Evolutionary conservation across 2,888 invertebrate genomes (phyloP), one percentile per base, ranked within the genome.

Genomic region (Salpingus planirostris): DNA sequence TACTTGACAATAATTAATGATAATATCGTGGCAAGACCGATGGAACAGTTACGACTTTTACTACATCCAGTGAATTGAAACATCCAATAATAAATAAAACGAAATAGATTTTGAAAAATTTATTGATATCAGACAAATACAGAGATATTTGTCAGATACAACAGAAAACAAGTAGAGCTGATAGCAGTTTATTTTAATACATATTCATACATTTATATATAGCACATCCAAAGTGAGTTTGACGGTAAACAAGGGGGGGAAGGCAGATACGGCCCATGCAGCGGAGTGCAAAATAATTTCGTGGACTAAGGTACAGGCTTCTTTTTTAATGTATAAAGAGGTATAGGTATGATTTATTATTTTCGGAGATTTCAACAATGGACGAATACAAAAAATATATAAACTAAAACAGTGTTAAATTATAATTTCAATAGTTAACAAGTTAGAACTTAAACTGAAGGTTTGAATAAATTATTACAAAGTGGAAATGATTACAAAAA

Each of bases 161-260:
- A 65, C 64, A 64, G 62, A 65, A 65, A 65, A 64, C 64, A 62
- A 64, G 53, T 63, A 65, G 64, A 65, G 63, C 63, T 63, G 63
- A 62, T 63, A 64, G 64, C 64, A 62, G 60, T 62, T 64, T 64
- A 63, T 62, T 59, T 64, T 60, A 63, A 64, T 65, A 65, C 64
- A 65, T 65, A 64, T 65, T 64, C 64, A 64, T 65, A 65, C 65
- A 65, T 64, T 64, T 64, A 64, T 63, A 64, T 62, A 65, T 65
- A 65, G 65, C 64, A 65, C 64, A 65, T 65, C 64, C 65, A 65
- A 64, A 64, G 63, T 65, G 64, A 64, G 60, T 57, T 18, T 43
- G 56, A 58, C 54, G 59, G 60, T 61, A 61, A 62, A 61, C 52
- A 58, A 59, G 55, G 57, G 54, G 46, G 45, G 52, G 52, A 49